These are phyloP conservation scores for Salvator merianae DNA, from an alignment of 2,113 vertebrate genomes.

Conservation along the genomic window DNA sequence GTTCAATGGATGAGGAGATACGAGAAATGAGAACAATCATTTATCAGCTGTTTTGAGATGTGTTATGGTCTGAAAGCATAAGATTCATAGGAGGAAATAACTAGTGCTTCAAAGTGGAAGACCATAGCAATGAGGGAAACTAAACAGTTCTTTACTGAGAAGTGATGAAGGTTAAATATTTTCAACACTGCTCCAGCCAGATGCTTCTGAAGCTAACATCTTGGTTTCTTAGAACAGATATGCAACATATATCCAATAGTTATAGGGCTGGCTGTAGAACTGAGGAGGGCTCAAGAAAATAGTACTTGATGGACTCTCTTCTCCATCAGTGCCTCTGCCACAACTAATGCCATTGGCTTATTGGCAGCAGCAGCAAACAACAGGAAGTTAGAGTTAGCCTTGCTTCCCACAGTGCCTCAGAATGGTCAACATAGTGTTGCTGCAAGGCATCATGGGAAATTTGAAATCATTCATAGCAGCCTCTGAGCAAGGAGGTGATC, in stretches of 20 bases:
- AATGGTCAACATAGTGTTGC: too few relatives aligned
- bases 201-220: neutral
- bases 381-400: too few relatives aligned
- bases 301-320: too few relatives aligned
- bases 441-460: too few relatives aligned
- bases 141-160: neutral
- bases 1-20: neutral
- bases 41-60: neutral
- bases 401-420: too few relatives aligned
- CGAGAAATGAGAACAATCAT: neutral
- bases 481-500: too few relatives aligned
- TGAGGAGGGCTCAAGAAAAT: too few relatives aligned
- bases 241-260: slow-evolving; percentile 14
- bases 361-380: too few relatives aligned
- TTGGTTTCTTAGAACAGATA: neutral
- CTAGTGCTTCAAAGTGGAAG: slow-evolving; percentile 11
- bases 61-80: slow-evolving; percentile 24
- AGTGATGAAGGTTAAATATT: neutral
- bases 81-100: neutral
- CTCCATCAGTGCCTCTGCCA: too few relatives aligned
- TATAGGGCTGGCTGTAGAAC: neutral
- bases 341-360: too few relatives aligned
- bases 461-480: too few relatives aligned
- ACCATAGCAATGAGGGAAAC: neutral
- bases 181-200: neutral